Conservation (phyloP, 1,140 invertebrate species). For the Drosophila athabasca region DNA sequence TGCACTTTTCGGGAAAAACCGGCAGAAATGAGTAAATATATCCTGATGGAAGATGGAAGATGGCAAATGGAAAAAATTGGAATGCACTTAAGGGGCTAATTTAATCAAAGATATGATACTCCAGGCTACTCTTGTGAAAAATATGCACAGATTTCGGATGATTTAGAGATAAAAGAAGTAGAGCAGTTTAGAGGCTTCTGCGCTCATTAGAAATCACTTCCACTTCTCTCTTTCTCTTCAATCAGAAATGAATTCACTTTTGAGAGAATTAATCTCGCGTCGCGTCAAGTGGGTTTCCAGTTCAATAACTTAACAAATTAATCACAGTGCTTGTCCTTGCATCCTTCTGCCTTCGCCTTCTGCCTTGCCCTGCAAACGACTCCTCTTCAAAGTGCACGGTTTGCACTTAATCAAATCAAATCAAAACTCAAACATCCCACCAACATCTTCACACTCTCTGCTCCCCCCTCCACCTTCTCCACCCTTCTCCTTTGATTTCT, state of each 20-base stretch:
- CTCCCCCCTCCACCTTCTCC: neutral
- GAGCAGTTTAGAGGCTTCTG: no score
- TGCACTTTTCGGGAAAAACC: slow-evolving; percentile 19
- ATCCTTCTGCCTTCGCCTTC: neutral
- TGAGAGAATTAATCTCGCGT: no score
- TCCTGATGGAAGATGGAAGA: no score
- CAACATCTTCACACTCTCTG: neutral
- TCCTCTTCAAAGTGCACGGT: slow-evolving; percentile 7
- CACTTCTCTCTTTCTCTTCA: no score
- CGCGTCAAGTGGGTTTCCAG: neutral
- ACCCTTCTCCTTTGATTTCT: slow-evolving; percentile 5
- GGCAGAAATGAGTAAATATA: slow-evolving; percentile 18
- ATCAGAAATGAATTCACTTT: no score
- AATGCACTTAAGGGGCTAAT: slow-evolving; percentile 7
- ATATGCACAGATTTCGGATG: no score
- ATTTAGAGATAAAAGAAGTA: no score
- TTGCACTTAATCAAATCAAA: slow-evolving; percentile 40
- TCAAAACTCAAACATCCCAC: neutral
- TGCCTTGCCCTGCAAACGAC: neutral
- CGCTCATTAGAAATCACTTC: no score
- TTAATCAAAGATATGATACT: slow-evolving; percentile 13
- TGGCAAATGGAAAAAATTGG: neutral
- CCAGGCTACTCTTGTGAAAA: no score
- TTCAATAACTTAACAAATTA: neutral
- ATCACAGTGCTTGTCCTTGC: neutral